These are phyloP conservation scores for Astur gentilis DNA, from an alignment of 2,113 vertebrate genomes.

Conservation along the genomic window DNA sequence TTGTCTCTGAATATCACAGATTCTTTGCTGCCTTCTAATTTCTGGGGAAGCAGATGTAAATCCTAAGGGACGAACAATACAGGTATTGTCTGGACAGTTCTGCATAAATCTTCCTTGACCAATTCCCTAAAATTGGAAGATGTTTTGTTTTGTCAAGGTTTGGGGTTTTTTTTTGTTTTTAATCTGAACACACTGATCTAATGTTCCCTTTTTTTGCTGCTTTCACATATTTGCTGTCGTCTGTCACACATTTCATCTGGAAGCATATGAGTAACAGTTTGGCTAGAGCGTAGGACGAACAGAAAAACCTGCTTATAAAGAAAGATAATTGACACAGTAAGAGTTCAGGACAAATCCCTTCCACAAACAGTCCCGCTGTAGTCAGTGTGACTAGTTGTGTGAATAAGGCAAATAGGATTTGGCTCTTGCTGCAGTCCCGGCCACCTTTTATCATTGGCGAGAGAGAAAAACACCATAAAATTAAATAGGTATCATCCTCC, in stretches of 20 bases:
- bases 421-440: conserved; percentile 48
- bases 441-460: conserved; percentile 44
- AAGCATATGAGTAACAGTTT: neutral
- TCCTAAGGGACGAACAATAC: neutral
- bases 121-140: neutral
- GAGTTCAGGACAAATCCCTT: conserved; percentile 64
- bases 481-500: conserved; percentile 63
- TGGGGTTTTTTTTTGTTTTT: neutral
- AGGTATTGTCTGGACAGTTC: neutral
- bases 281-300: neutral
- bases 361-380: conserved; percentile 45
- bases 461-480: conserved; percentile 64
- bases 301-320: conserved; percentile 50
- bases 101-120: neutral
- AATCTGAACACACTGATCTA: neutral
- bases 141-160: neutral
- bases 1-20: neutral
- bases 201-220: neutral
- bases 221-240: neutral
- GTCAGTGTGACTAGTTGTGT: conserved; percentile 53
- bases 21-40: conserved; percentile 1
- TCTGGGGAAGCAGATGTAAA: neutral
- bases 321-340: conserved; percentile 57
- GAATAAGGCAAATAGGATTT: conserved; percentile 43
- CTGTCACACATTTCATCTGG: neutral